Conservation (phyloP, 2,888 invertebrate genomes). For the Acleris laterana region DNA sequence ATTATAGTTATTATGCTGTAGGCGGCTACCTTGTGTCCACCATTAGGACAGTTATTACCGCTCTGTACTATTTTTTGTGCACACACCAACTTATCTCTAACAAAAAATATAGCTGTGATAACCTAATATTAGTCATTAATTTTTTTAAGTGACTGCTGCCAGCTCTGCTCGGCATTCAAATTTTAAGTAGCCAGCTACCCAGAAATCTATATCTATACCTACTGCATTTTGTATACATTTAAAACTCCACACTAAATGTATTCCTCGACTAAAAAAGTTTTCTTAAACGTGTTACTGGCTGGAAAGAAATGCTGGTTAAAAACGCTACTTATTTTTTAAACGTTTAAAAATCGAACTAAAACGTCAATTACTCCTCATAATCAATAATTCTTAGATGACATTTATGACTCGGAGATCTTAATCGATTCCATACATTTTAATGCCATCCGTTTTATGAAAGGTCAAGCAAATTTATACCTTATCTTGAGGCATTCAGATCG, state of each 20-base stretch:
- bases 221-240: too few species aligned
- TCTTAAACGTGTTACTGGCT: neutral
- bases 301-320: constrained; percentile 14
- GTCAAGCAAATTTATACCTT: constrained; percentile 40
- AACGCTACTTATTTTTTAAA: constrained; percentile 24
- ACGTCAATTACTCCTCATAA: constrained; percentile 49
- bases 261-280: neutral
- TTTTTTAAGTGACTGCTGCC: too few species aligned
- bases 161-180: too few species aligned
- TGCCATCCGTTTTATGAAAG: constrained; percentile 45
- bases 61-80: constrained; percentile 18
- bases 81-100: neutral
- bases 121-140: neutral
- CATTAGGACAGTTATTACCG: constrained; percentile 46
- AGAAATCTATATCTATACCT: too few species aligned
- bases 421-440: constrained; percentile 65
- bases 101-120: constrained; percentile 3
- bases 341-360: constrained; percentile 35
- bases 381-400: constrained; percentile 62
- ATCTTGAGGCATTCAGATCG: constrained; percentile 36
- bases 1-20: constrained; percentile 55
- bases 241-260: neutral
- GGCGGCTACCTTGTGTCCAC: constrained; percentile 50
- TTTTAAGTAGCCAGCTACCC: too few species aligned
- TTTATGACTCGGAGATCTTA: constrained; percentile 56